Conservation (phyloP, 1,140 invertebrate genomes). For the Drosophila nikananu region DNA sequence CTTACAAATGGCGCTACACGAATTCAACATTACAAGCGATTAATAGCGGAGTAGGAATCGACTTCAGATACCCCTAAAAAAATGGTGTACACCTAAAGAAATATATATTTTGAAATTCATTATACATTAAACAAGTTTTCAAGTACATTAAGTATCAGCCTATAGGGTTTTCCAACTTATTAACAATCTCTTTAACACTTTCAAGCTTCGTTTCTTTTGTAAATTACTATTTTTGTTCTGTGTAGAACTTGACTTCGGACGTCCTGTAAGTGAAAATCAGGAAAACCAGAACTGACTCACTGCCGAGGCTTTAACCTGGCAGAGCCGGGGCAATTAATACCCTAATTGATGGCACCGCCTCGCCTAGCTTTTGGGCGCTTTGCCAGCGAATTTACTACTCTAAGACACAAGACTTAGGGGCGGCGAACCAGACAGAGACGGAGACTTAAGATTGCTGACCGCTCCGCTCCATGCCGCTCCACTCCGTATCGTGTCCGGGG, state of each 20-base stretch:
- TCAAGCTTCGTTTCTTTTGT: not conserved
- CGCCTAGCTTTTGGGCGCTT: slow-evolving; percentile 59
- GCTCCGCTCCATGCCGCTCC: slow-evolving; percentile 18
- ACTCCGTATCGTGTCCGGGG: slow-evolving; percentile 41
- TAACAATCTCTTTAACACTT: not conserved
- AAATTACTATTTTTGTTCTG: not conserved
- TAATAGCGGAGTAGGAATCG: slow-evolving; percentile 25
- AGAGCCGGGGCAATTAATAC: slow-evolving; percentile 65
- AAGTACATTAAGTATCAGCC: not conserved
- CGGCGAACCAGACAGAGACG: slow-evolving; percentile 48
- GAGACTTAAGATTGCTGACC: slow-evolving; percentile 62
- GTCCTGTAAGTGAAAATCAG: slow-evolving; percentile 1
- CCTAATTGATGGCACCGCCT: slow-evolving; percentile 72
- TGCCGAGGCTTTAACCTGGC: slow-evolving; percentile 2
- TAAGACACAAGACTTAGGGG: slow-evolving; percentile 75
- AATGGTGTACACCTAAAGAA: slow-evolving; percentile 4
- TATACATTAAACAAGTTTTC: not conserved
- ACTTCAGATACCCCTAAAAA: not conserved
- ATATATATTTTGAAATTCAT: not conserved
- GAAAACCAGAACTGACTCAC: slow-evolving; percentile 24
- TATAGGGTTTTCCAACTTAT: not conserved
- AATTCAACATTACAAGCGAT: slow-evolving; percentile 59
- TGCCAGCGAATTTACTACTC: slow-evolving; percentile 58
- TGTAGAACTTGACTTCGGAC: not conserved
- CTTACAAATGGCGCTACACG: slow-evolving; percentile 80